Base-by-base conservation (phyloP, 2,888 invertebrate species). In the Blera fallax region DNA sequence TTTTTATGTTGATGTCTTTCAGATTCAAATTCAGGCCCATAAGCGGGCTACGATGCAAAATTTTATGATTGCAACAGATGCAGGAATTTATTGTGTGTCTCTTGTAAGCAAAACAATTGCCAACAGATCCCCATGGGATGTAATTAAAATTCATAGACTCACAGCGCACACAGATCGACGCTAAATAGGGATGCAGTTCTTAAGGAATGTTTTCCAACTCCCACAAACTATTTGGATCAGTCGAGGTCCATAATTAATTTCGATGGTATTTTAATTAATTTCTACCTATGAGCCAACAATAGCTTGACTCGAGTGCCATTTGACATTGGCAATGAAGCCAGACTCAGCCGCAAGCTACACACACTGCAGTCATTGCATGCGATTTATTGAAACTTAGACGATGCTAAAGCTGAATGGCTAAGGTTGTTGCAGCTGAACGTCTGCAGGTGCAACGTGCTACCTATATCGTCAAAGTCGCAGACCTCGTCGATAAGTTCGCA, bases 51-150 rank as follows among this genome's bases (percentile, higher is more conserved):
- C 85, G 67, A 85, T 85, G 77, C 85, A 85, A 85, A 85, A 85
- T 81, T 85, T 85, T 85, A 85, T 85, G 85, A 85, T 81, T 85
- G 76, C 85, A 80, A 81, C 85, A 85, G 81, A 76, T 81, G 76
- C 85, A 80, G 81, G 85, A 81, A 85, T 85, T 76, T 72, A 62
- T 80, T 78, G 72, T 29, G 16, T 62, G 60, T 50, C 40, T 62
- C 58, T 52, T 62, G 81, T 54, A 69, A 37, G 79, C 64, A 50
- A 73, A 78, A 69, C 78, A 83, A 73, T 78, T 67, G 70, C 56
- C 74, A 64, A 56, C 18, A 29, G 62, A 7, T 32, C 65, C 76
- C 77, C 70, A 54, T 72, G 70, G 62, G 67, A 81, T 72, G 65
- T 77, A 85, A 85, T 85, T 85, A 81, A 85, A 85, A 85, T 85